Conservation (phyloP, 2,113 vertebrate genomes). For the Laticauda colubrina region DNA sequence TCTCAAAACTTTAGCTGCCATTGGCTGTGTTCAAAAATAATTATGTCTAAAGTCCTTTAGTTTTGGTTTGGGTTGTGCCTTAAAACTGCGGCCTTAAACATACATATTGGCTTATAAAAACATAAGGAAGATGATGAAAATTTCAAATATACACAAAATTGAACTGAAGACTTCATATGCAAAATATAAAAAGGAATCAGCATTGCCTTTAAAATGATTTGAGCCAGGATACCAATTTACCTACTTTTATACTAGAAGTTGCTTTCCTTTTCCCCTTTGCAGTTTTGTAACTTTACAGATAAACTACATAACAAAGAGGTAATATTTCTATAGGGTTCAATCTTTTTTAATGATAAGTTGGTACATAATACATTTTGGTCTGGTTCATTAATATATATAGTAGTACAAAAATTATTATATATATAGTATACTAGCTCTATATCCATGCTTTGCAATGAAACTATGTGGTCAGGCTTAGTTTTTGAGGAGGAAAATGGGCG, state of each 20-base stretch:
- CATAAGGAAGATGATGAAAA: not conserved
- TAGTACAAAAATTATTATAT: no score
- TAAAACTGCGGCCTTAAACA: not conserved
- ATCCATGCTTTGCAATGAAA: no score
- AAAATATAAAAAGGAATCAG: not conserved
- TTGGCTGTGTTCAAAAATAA: not conserved
- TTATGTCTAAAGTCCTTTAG: not conserved
- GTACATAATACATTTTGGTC: conserved; percentile 26
- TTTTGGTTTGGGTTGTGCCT: not conserved
- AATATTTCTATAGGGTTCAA: not conserved
- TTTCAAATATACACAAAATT: not conserved
- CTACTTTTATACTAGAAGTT: not conserved
- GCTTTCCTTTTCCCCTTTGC: not conserved
- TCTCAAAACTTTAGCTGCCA: not conserved
- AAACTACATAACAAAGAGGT: not conserved
- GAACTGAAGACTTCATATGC: not conserved
- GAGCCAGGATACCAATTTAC: not conserved
- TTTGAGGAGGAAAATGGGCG: no score
- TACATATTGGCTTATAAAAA: not conserved
- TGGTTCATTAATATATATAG: not conserved
- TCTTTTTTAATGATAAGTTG: conserved; percentile 20
- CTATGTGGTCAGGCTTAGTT: no score
- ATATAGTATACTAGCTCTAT: no score
- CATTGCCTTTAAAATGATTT: not conserved
- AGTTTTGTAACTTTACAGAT: not conserved